These are phyloP conservation scores for Zhengitettix transpicula DNA, from an alignment of 2,888 invertebrate species.

Conservation along the genomic window DNA sequence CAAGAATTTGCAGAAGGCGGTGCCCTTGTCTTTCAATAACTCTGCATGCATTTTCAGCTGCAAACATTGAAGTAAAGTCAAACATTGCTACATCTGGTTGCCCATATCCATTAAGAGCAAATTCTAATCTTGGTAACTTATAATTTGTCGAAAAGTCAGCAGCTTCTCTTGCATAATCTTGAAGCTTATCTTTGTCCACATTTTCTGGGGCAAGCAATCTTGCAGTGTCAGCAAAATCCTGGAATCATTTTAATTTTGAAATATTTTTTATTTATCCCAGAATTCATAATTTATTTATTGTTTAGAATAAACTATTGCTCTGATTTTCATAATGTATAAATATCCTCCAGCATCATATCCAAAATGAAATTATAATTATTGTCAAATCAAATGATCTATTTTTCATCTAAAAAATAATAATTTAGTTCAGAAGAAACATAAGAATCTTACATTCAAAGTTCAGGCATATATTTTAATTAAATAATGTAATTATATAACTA, in stretches of 20 bases:
- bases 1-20: constrained; percentile 71
- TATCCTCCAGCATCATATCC: no score
- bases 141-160: constrained; percentile 86
- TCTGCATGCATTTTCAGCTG: constrained; percentile 86
- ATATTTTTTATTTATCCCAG: no score
- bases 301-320: no score
- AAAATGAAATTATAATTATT: no score
- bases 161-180: constrained; percentile 85
- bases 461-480: no score
- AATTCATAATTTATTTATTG: no score
- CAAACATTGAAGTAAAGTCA: constrained; percentile 98
- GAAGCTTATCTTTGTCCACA: constrained; percentile 74
- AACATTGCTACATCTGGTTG: constrained; percentile 97
- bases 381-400: no score
- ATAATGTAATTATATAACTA: no score
- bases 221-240: constrained; percentile 85
- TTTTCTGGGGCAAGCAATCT: constrained; percentile 74
- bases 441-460: no score
- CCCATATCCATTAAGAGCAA: constrained; percentile 94
- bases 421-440: no score
- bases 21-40: constrained; percentile 60
- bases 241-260: constrained; percentile 10
- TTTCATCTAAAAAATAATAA: no score
- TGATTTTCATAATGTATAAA: no score
- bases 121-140: constrained; percentile 73